Base-by-base conservation (phyloP, 2,888 invertebrate genomes). In the Meliscaeva auricollis region DNA sequence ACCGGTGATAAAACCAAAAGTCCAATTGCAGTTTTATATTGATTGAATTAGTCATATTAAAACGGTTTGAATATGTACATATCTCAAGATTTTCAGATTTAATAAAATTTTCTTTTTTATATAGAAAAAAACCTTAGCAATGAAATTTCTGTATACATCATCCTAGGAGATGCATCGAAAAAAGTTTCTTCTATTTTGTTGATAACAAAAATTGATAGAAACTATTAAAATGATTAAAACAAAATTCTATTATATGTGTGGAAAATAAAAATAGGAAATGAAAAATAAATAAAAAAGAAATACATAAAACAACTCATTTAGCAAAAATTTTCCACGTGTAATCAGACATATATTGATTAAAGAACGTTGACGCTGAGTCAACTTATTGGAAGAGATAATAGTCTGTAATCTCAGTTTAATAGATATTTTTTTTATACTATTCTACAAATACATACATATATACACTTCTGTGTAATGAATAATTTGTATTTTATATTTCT, bases 301-400 rank as follows among this genome's bases (percentile, higher is more conserved):
- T 3, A 2, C 26, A 26, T 26, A 26, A 4, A 26, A 4, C 26
- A 26, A 26, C 26, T 41, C 26, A 52, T 30, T 30, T 9, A 26
- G 8, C 52, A 15, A 52, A 52, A 52, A 52, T 52, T 30, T 52
- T 52, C 52, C 52, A 52, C 52, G 52, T 52, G 52, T 52, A 52
- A 52, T 52, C 52, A 52, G n/a, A n/a, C n/a, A 30, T 26, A 30
- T 26, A 52, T 52, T 52, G 52, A 52, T 52, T 30, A 52, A n/a
- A 52, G 52, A 52, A n/a, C 52, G 8, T 52, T 52, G 52, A 52
- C 52, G 52, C 26, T 52, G 52, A 52, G 26, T 52, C n/a, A 52
- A 26, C 52, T 15, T 52, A 15, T 26, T 52, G 15, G 15, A 52
- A 8, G 26, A 26, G 26, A 52, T 26, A 52, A 52, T 26, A 20